A percentile compares a stretch with the other conserved stretches of the same genome.
These are phyloP conservation scores for Magallana gigas DNA, from an alignment of 1,140 invertebrate genomes.

Conservation along the genomic window DNA sequence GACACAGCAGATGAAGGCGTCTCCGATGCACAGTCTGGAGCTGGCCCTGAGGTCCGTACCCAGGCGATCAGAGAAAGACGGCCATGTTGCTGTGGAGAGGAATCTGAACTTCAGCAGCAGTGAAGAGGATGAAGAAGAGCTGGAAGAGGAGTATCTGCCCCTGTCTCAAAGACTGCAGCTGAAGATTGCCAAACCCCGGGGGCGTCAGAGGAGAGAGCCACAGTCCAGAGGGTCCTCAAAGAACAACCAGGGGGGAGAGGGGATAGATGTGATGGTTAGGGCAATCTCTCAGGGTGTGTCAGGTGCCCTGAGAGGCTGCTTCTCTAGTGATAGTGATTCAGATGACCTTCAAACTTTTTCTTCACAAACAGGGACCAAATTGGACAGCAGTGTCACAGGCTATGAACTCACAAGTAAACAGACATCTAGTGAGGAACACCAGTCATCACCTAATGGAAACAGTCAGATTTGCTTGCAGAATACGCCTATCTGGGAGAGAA, in stretches of 20 bases:
- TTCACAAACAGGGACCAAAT: neutral
- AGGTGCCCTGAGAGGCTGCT: neutral
- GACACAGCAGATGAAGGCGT: neutral
- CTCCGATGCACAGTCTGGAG: neutral
- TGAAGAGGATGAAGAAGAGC: neutral
- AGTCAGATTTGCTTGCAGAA: neutral
- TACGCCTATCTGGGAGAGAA: neutral
- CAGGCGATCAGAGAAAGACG: neutral
- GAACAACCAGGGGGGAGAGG: neutral
- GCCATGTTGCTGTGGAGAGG: neutral
- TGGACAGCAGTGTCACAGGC: too few relatives aligned
- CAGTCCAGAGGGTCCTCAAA: neutral
- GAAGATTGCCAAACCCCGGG: neutral
- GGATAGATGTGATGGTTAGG: constrained; percentile 4
- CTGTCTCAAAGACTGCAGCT: constrained; percentile 8
- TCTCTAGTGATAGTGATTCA: constrained; percentile 5
- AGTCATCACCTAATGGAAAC: neutral
- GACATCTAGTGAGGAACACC: too few relatives aligned
- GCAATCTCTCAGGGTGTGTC: neutral
- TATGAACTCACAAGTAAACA: neutral
- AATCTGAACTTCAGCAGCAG: constrained; percentile 22
- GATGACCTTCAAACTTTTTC: neutral
- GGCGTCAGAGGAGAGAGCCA: too few relatives aligned
- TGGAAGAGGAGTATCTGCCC: neutral
- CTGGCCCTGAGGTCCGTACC: neutral